A percentile compares a stretch with the other conserved stretches of the same genome.
These are phyloP conservation scores for Brachypteracias leptosomus DNA, from an alignment of 2,113 vertebrate species.

Conservation along the genomic window DNA sequence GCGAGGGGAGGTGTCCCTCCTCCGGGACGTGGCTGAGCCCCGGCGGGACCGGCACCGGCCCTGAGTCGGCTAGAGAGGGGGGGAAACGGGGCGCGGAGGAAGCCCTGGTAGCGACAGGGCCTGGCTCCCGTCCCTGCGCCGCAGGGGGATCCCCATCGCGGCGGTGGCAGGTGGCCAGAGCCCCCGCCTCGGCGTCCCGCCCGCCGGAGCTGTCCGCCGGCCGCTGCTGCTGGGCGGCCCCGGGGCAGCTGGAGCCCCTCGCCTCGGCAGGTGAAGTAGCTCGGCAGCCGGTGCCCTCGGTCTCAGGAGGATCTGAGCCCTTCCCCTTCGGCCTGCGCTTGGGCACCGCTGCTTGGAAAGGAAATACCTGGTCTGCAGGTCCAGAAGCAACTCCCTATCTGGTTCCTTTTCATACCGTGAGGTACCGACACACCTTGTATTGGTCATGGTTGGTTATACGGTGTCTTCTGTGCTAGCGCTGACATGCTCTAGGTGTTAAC, in stretches of 20 bases:
- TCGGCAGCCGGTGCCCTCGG: not conserved
- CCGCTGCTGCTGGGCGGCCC: not conserved
- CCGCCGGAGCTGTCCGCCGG: not conserved
- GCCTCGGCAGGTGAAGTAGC: not conserved
- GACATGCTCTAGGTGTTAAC: not conserved
- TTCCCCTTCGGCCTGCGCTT: not conserved
- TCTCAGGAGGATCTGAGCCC: not conserved
- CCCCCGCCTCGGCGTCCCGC: not conserved
- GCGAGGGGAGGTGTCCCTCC: not conserved
- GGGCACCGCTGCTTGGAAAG: not conserved
- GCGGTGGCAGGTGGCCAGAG: not conserved
- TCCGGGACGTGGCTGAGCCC: not conserved
- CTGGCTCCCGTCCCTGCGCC: not conserved
- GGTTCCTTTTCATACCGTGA: not conserved
- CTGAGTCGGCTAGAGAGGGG: not conserved
- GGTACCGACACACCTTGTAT: not conserved
- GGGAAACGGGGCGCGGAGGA: not conserved
- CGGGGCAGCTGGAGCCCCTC: not conserved
- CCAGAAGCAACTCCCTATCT: not conserved
- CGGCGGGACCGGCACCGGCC: not conserved
- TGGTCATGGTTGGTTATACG: not conserved
- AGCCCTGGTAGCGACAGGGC: not conserved
- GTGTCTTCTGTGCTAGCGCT: not conserved
- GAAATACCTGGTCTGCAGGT: not conserved
- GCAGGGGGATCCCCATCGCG: not conserved